Base-by-base conservation (phyloP, 2,888 invertebrate species). In the Tortricodes alternella region DNA sequence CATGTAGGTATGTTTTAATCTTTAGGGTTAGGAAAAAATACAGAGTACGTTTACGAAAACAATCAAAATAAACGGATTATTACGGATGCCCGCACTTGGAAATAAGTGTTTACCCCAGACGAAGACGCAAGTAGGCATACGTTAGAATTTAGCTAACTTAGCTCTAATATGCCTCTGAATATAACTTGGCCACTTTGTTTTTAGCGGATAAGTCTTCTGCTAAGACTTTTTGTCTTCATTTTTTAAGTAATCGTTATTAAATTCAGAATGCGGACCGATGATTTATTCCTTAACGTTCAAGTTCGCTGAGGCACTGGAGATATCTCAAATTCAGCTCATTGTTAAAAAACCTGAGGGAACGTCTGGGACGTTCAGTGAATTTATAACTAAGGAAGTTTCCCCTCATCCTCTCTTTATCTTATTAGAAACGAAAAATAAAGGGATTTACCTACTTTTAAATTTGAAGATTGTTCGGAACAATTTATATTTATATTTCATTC, bases 271-370 rank as follows among this genome's bases (percentile, higher is more conserved):
- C 53, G 48, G 27, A 18, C 41, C 19, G 29, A 35, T 48, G 24
- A 39, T 46, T 48, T 43, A 19, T 43, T 46, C 48, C n/a, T 55
- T 49, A 55, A 49, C 49, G 43, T 55, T 55, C 48, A 29, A 18
- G 24, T 23, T 37, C 11, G 34, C 39, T 41, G 48, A 11, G 53
- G 24, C 53, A 43, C 41, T 55, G 55, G 34, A 41, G 39, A 55
- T 55, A 55, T 41, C 35, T 35, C 24, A 21, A 41, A 49, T 55
- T 55, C 35, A 55, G 41, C 27, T 21, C 34, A 49, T 55, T 55
- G 48, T 43, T 15, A 43, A 46, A 32, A 21, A 35, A 49, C 19
- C 55, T 34, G 7, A 23, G 21, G 46, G 16, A 19, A 7, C 21
- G 35, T 27, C 19, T 35, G 35, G 24, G 27, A 15, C 48, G 35